Evolutionary conservation across 1,140 invertebrate genomes (phyloP).

Genomic region (Drusus annulatus): DNA sequence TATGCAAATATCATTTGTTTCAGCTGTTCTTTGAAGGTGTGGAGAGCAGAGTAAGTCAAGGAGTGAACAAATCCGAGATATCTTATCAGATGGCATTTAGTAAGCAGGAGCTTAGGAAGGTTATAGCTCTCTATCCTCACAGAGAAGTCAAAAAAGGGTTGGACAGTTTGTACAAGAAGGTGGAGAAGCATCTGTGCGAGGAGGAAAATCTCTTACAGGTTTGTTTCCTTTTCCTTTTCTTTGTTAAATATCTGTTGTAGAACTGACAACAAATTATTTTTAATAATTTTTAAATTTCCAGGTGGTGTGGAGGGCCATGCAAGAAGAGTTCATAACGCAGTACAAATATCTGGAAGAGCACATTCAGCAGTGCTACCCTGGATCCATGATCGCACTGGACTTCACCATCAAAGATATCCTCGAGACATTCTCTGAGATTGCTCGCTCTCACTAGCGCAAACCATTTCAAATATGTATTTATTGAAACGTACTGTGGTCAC

Average conservation of each 20-base stretch:
- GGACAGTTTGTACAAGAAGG: constrained; percentile 96
- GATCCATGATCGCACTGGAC: constrained; percentile 93
- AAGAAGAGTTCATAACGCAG: constrained; percentile 98
- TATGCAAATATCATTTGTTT: constrained; percentile 60
- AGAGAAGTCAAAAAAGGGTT: constrained; percentile 97
- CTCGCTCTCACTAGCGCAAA: constrained; percentile 86
- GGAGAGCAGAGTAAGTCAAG: constrained; percentile 89
- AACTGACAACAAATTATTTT: neutral
- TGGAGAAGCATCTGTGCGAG: constrained; percentile 97
- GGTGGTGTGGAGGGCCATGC: constrained; percentile 99
- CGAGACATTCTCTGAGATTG: constrained; percentile 98
- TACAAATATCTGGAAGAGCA: constrained; percentile 95
- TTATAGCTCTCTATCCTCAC: constrained; percentile 96
- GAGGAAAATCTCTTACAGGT: constrained; percentile 95
- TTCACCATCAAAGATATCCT: constrained; percentile 98
- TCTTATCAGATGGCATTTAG: constrained; percentile 98
- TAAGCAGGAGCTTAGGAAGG: constrained; percentile 96
- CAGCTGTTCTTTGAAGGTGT: constrained; percentile 97
- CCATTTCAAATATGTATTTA: too few species aligned
- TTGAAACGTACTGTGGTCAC: too few species aligned
- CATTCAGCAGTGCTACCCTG: constrained; percentile 97
- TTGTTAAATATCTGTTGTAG: neutral
- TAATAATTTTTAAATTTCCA: constrained; percentile 61
- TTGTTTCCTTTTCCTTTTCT: neutral
- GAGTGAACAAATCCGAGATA: constrained; percentile 97